Conservation (phyloP, 2,888 invertebrate species). For the Nephrotoma flavescens region DNA sequence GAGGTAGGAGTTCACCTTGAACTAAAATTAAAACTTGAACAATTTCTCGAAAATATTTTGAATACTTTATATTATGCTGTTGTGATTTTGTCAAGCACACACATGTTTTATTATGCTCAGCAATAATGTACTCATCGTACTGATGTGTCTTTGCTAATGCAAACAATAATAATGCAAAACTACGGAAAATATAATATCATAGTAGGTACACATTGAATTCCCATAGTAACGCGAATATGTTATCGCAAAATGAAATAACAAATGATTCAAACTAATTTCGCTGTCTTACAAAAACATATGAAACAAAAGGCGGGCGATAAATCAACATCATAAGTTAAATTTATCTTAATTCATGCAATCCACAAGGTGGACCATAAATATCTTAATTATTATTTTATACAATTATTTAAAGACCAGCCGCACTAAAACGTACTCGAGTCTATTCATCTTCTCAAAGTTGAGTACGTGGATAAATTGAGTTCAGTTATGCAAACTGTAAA, state of each 20-base stretch:
- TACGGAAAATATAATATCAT: neutral
- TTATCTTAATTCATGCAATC: neutral
- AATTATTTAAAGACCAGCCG: neutral
- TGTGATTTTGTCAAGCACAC: neutral
- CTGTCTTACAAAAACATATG: neutral
- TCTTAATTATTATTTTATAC: neutral
- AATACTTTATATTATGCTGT: neutral
- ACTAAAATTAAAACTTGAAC: neutral
- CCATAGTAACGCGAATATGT: neutral
- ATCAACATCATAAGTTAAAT: neutral
- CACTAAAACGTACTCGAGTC: neutral
- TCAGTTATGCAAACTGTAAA: neutral
- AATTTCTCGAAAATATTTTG: neutral
- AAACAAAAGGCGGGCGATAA: neutral
- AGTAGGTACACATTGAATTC: neutral
- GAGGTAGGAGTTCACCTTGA: neutral
- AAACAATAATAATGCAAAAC: no score
- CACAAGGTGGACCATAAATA: neutral
- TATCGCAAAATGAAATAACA: neutral
- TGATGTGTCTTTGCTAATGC: no score
- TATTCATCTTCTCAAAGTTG: neutral
- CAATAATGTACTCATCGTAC: no score
- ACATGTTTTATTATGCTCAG: neutral
- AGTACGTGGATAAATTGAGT: neutral
- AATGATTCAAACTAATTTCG: neutral